Evolutionary conservation across 1,140 invertebrate genomes (phyloP).

Genomic region (Drosophila sproati): DNA sequence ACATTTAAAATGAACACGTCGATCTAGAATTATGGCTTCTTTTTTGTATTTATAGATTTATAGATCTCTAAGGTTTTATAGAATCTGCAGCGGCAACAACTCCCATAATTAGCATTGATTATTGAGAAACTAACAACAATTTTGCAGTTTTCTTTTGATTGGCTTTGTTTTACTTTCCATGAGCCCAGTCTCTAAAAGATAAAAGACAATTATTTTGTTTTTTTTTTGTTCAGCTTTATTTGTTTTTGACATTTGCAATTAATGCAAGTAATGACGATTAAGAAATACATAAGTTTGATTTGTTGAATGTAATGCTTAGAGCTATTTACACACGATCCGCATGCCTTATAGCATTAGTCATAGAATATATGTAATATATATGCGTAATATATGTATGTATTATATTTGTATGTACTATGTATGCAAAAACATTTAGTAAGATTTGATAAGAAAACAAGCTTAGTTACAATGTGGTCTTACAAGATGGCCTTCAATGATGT

Average conservation of each 20-base stretch:
- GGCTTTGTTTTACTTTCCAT: too few species aligned
- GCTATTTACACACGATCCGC: slow-evolving; percentile 52
- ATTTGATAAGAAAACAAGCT: slow-evolving; percentile 64
- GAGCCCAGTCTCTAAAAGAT: neutral
- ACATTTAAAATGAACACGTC: too few species aligned
- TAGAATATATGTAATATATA: slow-evolving; percentile 29
- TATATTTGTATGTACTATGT: slow-evolving; percentile 13
- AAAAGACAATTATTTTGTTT: neutral
- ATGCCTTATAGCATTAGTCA: slow-evolving; percentile 46
- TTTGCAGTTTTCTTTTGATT: too few species aligned
- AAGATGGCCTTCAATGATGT: slow-evolving; percentile 32
- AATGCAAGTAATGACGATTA: slow-evolving; percentile 60
- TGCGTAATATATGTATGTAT: slow-evolving; percentile 4
- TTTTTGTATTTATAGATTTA: too few species aligned
- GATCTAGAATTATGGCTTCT: too few species aligned
- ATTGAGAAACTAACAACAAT: too few species aligned
- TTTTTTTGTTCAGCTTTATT: slow-evolving; percentile 72
- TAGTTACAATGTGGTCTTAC: slow-evolving; percentile 38
- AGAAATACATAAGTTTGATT: slow-evolving; percentile 63
- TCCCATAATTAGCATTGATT: too few species aligned
- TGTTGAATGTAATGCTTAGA: slow-evolving; percentile 66
- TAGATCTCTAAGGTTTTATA: too few species aligned
- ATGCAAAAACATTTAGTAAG: slow-evolving; percentile 46
- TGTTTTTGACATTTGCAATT: slow-evolving; percentile 50
- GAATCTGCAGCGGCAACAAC: too few species aligned